Percentiles rank a stretch among this genome's conserved stretches.
phyloP scores from a whole-genome alignment of 2,797 vertebrate species.

The Dryobates pubescens region DNA sequence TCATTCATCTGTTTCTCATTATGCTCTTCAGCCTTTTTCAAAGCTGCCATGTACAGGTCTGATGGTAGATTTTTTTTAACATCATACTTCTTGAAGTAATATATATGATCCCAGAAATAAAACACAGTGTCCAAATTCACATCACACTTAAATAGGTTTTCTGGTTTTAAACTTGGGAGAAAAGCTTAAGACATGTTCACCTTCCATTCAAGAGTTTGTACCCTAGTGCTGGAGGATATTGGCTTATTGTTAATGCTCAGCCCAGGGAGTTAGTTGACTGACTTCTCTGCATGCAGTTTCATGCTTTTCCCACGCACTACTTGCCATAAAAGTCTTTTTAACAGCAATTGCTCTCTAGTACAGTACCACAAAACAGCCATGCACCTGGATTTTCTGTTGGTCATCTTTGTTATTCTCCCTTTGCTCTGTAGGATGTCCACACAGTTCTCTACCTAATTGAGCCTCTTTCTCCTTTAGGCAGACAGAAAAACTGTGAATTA shows the following conservation, averaged over 20 bases:
- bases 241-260: not conserved
- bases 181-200: not conserved
- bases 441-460: accelerated
- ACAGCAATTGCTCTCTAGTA: not conserved
- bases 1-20: not conserved
- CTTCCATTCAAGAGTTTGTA: not conserved
- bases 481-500: not conserved
- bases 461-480: not conserved
- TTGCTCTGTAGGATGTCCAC: not conserved
- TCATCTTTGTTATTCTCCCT: not conserved
- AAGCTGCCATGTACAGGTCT: not conserved
- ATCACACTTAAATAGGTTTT: not conserved
- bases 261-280: not conserved
- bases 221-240: not conserved
- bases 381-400: not conserved
- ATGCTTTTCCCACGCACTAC: not conserved
- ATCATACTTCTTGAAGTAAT: not conserved
- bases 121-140: not conserved
- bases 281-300: not conserved
- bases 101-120: not conserved
- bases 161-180: not conserved
- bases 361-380: not conserved
- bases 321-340: not conserved
- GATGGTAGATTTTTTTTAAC: not conserved
- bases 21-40: not conserved